Percentiles rank a stretch among this genome's conserved stretches.
Evolutionary conservation across 92 coral and sea anemone species (phyloP).

Genomic region (Palythoa grandiflora): DNA sequence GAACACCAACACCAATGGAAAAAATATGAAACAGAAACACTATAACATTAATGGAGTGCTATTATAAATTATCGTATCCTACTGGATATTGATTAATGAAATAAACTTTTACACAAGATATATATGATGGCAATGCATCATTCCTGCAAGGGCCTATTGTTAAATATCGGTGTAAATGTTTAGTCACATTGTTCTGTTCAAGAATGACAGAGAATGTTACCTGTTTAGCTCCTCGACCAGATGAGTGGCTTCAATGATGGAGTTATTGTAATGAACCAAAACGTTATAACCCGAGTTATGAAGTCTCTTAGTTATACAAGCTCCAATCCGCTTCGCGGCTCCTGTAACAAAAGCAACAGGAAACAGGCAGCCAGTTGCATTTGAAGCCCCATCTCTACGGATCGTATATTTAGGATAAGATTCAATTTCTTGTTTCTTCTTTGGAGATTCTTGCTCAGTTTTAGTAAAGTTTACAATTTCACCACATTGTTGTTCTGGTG

Average conservation of each 20-base stretch:
- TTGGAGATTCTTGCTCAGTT: not conserved
- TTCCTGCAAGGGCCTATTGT: no score
- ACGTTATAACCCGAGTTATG: slow-evolving; percentile 69
- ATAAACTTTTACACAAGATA: no score
- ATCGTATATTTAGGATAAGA: not conserved
- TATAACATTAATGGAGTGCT: no score
- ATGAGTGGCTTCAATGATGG: slow-evolving; percentile 33
- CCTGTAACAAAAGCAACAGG: slow-evolving; percentile 82
- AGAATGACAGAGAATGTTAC: slow-evolving; percentile 17
- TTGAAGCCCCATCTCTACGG: not conserved
- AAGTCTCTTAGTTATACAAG: slow-evolving; percentile 54
- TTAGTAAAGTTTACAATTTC: not conserved
- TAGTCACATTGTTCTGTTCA: no score
- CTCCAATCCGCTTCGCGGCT: slow-evolving; percentile 78
- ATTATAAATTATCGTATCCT: no score
- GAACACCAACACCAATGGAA: no score
- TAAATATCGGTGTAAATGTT: no score
- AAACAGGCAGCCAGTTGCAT: not conserved
- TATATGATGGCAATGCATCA: no score
- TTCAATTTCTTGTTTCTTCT: not conserved
- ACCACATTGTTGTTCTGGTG: not conserved
- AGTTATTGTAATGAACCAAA: slow-evolving; percentile 71
- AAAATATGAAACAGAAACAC: no score
- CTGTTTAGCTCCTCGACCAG: slow-evolving; percentile 67
- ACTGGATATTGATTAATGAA: no score